phyloP scores from a whole-genome alignment of 2,888 invertebrate species.

The Oscheius onirici region DNA sequence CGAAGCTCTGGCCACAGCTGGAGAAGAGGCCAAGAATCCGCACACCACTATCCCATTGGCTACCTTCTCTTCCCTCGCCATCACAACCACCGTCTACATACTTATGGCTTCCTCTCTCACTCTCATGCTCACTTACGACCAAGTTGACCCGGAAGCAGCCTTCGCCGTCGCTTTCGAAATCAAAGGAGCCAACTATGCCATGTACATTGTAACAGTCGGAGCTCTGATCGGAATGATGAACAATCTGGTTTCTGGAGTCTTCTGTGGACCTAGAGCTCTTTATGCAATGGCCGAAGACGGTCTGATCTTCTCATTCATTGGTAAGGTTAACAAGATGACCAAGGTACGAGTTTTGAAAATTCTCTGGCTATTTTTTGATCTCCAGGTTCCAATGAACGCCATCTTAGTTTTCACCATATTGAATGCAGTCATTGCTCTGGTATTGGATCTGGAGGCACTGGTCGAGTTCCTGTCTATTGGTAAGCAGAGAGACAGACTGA shows the following conservation, averaged over 20 bases:
- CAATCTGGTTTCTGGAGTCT: conserved; percentile 46
- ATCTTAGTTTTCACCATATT: conserved; percentile 48
- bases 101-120: conserved; percentile 50
- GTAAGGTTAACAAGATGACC: conserved; percentile 43
- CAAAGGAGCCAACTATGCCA: conserved; percentile 39
- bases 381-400: conserved; percentile 48
- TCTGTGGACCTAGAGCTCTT: conserved; percentile 48
- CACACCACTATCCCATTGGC: conserved; percentile 53
- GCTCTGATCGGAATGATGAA: conserved; percentile 45
- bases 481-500: conserved; percentile 7
- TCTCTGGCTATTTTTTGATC: neutral
- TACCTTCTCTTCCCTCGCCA: conserved; percentile 49
- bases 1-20: conserved; percentile 73
- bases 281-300: conserved; percentile 60
- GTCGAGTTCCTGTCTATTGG: conserved; percentile 46
- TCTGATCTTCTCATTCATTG: conserved; percentile 51
- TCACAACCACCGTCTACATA: conserved; percentile 47
- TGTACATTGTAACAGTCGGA: conserved; percentile 42
- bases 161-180: conserved; percentile 44
- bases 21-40: conserved; percentile 71
- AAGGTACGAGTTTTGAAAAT: conserved; percentile 31
- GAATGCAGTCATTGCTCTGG: conserved; percentile 44
- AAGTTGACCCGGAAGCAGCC: conserved; percentile 44
- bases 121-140: conserved; percentile 54
- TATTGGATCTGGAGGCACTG: conserved; percentile 52